Evolutionary conservation across 2,888 invertebrate species (phyloP).

Genomic region (Agonopterix subpropinquella): DNA sequence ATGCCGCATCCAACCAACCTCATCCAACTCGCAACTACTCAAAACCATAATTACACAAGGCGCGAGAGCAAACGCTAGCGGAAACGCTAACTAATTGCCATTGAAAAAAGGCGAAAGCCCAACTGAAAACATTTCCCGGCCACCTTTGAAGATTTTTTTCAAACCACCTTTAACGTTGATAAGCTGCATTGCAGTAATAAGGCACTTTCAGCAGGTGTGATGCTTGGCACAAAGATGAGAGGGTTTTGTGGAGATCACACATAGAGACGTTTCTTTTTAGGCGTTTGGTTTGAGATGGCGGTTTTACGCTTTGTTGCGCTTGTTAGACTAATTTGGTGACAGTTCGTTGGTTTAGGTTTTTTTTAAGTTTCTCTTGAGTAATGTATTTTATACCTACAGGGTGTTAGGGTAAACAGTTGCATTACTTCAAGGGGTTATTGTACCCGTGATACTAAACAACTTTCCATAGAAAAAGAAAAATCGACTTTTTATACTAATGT

Average conservation of each 20-base stretch:
- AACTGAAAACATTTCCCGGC: conserved; percentile 66
- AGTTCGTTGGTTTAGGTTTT: too few relatives aligned
- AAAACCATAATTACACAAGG: conserved; percentile 64
- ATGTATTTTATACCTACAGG: too few relatives aligned
- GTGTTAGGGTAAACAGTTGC: too few relatives aligned
- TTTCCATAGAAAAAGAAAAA: too few relatives aligned
- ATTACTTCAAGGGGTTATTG: too few relatives aligned
- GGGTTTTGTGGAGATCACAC: conserved; percentile 43
- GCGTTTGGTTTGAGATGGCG: conserved; percentile 1
- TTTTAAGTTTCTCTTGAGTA: too few relatives aligned
- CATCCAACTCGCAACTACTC: conserved; percentile 32
- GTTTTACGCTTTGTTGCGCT: conserved; percentile 4
- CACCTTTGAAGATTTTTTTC: conserved; percentile 62
- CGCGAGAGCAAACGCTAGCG: conserved; percentile 53
- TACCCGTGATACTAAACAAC: too few relatives aligned
- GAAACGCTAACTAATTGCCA: conserved; percentile 75
- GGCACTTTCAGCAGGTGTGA: conserved; percentile 2
- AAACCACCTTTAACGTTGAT: conserved; percentile 57
- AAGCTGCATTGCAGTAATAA: conserved; percentile 51
- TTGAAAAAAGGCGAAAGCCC: conserved; percentile 76
- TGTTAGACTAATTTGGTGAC: conserved; percentile 5
- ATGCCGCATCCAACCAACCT: conserved; percentile 24
- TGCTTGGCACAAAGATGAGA: conserved; percentile 39
- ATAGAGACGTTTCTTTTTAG: conserved; percentile 33
- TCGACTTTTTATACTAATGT: too few relatives aligned